These are phyloP conservation scores for Mungos mungo DNA, from an alignment of 2,113 vertebrate species.

Conservation along the genomic window DNA sequence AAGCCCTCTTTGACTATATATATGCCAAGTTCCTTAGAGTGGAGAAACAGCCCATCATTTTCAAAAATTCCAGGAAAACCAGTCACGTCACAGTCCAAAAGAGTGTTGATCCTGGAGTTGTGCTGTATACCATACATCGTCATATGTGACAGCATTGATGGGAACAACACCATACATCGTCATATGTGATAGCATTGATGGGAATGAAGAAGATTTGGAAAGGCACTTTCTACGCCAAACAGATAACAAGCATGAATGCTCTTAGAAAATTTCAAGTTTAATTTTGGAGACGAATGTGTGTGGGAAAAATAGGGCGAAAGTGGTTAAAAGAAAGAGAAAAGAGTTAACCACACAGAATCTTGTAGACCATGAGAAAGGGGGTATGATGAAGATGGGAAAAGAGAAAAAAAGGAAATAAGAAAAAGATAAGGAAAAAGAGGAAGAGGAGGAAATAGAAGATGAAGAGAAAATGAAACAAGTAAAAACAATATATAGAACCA, in stretches of 20 bases:
- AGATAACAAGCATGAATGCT: neutral
- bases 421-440: neutral
- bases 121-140: rapidly evolving
- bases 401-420: neutral
- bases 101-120: rapidly evolving
- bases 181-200: neutral
- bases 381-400: neutral
- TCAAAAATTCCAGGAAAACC: neutral
- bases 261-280: neutral
- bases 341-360: neutral
- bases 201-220: neutral
- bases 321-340: neutral
- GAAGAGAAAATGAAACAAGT: neutral
- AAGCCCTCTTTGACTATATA: neutral
- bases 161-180: no score
- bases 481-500: neutral
- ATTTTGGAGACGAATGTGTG: neutral
- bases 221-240: neutral
- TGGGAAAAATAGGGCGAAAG: neutral
- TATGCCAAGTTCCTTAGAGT: neutral
- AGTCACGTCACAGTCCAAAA: neutral
- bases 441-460: neutral
- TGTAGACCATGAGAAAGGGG: neutral
- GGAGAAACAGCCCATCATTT: neutral
- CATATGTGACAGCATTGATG: neutral